These are phyloP conservation scores for Todiramphus chloris DNA, from an alignment of 2,113 vertebrate species.

Conservation along the genomic window DNA sequence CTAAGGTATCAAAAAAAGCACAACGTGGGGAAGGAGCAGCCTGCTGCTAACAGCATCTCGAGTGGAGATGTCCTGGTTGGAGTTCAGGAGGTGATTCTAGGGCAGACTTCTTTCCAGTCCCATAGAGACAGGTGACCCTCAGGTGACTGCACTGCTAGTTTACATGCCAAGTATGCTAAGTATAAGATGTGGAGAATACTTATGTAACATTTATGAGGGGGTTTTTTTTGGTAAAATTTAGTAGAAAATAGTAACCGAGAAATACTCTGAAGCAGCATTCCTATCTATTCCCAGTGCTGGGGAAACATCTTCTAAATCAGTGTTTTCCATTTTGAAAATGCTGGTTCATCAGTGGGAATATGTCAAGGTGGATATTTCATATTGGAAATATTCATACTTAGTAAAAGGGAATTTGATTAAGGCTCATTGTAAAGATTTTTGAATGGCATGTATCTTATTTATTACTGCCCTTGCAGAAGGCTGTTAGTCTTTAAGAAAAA, in stretches of 20 bases:
- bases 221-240: not conserved
- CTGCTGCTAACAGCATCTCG: not conserved
- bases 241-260: not conserved
- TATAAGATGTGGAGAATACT: not conserved
- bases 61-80: not conserved
- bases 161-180: accelerated
- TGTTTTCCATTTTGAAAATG: not conserved
- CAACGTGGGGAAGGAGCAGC: not conserved
- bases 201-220: not conserved
- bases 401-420: not conserved
- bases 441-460: not conserved
- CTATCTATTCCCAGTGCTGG: not conserved
- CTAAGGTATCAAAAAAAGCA: not conserved
- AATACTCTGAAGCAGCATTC: not conserved
- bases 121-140: not conserved
- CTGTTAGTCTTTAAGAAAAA: not conserved
- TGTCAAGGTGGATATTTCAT: not conserved
- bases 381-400: not conserved
- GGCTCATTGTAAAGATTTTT: not conserved
- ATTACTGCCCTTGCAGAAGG: not conserved
- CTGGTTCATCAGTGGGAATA: not conserved
- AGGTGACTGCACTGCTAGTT: not conserved
- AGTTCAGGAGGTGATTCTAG: not conserved
- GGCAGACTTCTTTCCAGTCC: not conserved
- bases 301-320: not conserved